These are phyloP conservation scores for Drosophila funebris DNA, from an alignment of 1,140 invertebrate species.

Conservation along the genomic window DNA sequence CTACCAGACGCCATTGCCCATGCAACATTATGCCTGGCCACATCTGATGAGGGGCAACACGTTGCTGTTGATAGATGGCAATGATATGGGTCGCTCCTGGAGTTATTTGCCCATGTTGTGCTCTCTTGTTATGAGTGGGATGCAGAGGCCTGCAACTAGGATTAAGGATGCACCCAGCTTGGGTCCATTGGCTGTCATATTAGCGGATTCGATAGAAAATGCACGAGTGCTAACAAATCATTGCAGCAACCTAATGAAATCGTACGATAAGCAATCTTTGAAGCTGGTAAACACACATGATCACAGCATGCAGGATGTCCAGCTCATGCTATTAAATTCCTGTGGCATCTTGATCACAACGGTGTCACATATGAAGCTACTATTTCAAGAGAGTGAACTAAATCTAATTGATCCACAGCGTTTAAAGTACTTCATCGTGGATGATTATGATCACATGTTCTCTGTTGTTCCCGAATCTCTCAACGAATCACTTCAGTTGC, in stretches of 20 bases:
- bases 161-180: background rate
- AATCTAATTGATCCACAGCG: constrained; percentile 15
- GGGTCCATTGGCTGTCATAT: constrained; percentile 52
- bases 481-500: background rate
- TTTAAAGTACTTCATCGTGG: constrained; percentile 39
- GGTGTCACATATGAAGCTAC: background rate
- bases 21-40: constrained; percentile 53
- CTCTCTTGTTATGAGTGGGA: constrained; percentile 16
- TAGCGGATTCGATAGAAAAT: constrained; percentile 30
- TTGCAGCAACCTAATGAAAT: constrained; percentile 32
- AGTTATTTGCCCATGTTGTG: constrained; percentile 53
- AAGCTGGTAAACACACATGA: constrained; percentile 49
- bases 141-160: background rate
- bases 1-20: background rate
- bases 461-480: background rate
- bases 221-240: background rate
- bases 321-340: constrained; percentile 37
- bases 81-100: constrained; percentile 43
- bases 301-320: background rate
- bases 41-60: constrained; percentile 46
- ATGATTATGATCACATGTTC: constrained; percentile 52
- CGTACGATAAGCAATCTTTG: background rate
- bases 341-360: constrained; percentile 61
- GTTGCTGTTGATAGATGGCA: constrained; percentile 24
- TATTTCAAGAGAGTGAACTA: constrained; percentile 16